phyloP scores from a whole-genome alignment of 2,888 invertebrate species.

The Tenthredo amoena region DNA sequence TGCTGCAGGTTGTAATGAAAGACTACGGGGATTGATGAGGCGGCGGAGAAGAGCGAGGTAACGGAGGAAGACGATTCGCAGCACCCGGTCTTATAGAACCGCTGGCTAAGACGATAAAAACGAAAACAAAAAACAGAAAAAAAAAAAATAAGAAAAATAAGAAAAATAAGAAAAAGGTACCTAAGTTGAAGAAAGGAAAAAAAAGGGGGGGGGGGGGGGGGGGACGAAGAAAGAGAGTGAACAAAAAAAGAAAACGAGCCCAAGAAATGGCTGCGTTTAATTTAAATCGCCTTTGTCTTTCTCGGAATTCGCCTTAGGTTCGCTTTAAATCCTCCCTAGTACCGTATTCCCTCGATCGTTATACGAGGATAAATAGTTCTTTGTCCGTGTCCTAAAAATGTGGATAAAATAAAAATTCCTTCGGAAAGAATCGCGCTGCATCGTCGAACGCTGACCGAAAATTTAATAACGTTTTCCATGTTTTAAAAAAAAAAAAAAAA shows the following conservation, averaged over 20 bases:
- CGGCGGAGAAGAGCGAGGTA: background rate
- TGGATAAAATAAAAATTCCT: conserved; percentile 25
- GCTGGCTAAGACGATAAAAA: conserved; percentile 19
- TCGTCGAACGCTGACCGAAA: background rate
- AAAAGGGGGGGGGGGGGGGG: background rate
- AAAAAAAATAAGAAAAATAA: background rate
- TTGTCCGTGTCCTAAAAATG: background rate
- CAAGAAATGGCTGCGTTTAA: conserved; percentile 33
- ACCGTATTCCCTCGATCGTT: conserved; percentile 23
- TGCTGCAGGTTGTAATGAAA: conserved; percentile 41
- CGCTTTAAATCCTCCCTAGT: conserved; percentile 10
- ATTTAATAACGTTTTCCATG: background rate
- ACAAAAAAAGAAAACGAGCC: conserved; percentile 11
- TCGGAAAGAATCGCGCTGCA: background rate
- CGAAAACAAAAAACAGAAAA: background rate
- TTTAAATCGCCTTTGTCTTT: conserved; percentile 47
- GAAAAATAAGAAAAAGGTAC: conserved; percentile 15
- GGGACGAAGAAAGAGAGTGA: conserved; percentile 9
- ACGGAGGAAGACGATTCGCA: conserved; percentile 9
- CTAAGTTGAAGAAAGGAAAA: background rate
- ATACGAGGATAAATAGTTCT: conserved; percentile 35
- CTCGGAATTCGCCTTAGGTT: conserved; percentile 27
- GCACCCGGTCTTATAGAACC: conserved; percentile 4
- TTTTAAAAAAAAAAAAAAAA: background rate
- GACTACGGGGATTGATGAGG: conserved; percentile 47